Evolutionary conservation across 2,113 vertebrate species (phyloP).

Genomic region (Mastomys natalensis): DNA sequence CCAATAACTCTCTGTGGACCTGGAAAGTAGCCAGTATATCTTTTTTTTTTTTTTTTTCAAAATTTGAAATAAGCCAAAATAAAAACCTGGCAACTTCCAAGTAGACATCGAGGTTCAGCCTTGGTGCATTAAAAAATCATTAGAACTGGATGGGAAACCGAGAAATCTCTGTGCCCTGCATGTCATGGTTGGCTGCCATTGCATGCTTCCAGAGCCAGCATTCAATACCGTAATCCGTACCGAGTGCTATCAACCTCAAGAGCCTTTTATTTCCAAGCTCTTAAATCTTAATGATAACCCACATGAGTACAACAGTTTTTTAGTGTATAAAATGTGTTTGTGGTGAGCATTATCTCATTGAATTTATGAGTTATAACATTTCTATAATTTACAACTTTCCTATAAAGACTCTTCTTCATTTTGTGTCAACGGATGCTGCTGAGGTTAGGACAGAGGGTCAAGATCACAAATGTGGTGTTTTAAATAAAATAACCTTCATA

Average conservation of each 20-base stretch:
- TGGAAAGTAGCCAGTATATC: neutral
- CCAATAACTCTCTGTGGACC: neutral
- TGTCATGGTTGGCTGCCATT: neutral
- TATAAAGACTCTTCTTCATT: neutral
- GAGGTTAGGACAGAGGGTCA: neutral
- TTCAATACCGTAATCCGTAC: neutral
- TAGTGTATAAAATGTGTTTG: conserved; percentile 39
- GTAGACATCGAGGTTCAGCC: neutral
- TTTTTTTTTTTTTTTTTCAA: conserved; percentile 42
- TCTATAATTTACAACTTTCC: neutral
- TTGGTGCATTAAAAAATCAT: conserved; percentile 56
- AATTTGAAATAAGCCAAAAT: conserved; percentile 40
- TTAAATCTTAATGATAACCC: conserved; percentile 62
- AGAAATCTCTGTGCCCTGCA: neutral
- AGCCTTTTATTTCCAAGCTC: conserved; percentile 29
- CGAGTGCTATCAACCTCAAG: neutral
- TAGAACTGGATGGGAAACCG: neutral
- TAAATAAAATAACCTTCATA: too few species aligned
- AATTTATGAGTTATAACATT: conserved; percentile 1
- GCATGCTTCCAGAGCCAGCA: neutral
- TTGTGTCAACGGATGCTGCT: neutral
- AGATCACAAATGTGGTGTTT: neutral
- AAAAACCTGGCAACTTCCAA: conserved; percentile 60
- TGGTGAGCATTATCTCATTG: neutral
- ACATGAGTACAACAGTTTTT: conserved; percentile 21